Base-by-base conservation (phyloP, 2,797 vertebrate genomes). In the Antennarius maculatus region DNA sequence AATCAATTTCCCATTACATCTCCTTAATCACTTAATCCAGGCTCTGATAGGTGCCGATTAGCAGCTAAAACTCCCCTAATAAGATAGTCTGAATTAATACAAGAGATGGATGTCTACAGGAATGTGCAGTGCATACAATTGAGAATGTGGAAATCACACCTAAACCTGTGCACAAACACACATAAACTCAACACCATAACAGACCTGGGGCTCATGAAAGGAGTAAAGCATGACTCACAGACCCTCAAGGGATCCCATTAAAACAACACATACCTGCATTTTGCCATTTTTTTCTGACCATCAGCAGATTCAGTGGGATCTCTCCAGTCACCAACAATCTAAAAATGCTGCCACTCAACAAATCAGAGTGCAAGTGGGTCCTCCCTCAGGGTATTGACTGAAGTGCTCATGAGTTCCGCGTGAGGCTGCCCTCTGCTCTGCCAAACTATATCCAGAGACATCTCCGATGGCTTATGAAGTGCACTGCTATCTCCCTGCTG, bases 11-110 rank as follows among this genome's bases (percentile, higher is more conserved):
- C 79, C 61, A 84, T 87, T 81, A 79, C 65, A 65, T 72, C 63
- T 69, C 66, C 63, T 78, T 86, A 86, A 89, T 88, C 82, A 65
- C 86, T 82, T 82, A 89, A 89, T 84, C 83, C 82, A 11, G 72
- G 66, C 45, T 69, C 66, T 74, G 76, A 77, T 84, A 66, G 66
- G 55, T 74, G 69, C 53, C n/a, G 56, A 76, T 83, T 79, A 83
- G 66, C 43, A 37, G 65, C 7, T 2, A 75, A 74, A 70, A 79
- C 52, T 60, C 55, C 39, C 37, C 55, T 74, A 78, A 82, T 66
- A 79, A 74, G 54, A 78, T 67, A 54, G 59, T 71, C 67, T 16
- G 62, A 63, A 82, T 77, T 64, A 63, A 80, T 73, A 69, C 57
- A 69, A 15, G 13, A 63, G 75, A 77, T 62, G 29, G 70, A 64